These are phyloP conservation scores for Chanos chanos DNA, from an alignment of 2,797 vertebrate species.

Conservation along the genomic window DNA sequence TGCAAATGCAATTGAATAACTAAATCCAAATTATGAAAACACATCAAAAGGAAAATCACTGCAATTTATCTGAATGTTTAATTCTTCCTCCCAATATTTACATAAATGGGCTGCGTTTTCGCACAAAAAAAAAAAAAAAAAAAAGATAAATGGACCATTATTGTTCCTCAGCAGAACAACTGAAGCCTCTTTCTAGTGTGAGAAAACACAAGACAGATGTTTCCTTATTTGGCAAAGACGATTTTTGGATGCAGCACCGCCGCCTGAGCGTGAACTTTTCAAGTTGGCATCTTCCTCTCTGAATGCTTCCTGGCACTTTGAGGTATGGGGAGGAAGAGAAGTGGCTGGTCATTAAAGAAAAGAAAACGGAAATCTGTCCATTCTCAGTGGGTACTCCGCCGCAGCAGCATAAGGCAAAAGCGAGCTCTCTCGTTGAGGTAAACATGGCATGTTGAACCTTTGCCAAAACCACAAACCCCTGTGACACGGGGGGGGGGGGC, in stretches of 20 bases:
- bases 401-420: conserved; percentile 47
- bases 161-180: conserved; percentile 35
- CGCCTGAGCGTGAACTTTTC: conserved; percentile 50
- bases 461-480: conserved; percentile 60
- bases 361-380: conserved; percentile 47
- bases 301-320: conserved; percentile 46
- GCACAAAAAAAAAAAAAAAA: conserved; percentile 1
- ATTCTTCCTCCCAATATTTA: background rate
- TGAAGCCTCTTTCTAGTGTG: conserved; percentile 6
- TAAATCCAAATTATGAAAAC: too few species aligned
- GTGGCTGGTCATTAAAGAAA: conserved; percentile 35
- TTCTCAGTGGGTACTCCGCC: conserved; percentile 48
- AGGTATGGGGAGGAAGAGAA: conserved; percentile 37
- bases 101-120: background rate
- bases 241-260: conserved; percentile 35
- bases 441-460: conserved; percentile 50
- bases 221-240: conserved; percentile 69
- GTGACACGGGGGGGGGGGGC: conserved; percentile 44
- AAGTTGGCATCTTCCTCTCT: conserved; percentile 59
- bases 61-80: conserved; percentile 7
- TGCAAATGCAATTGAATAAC: too few species aligned
- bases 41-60: background rate
- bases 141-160: background rate
- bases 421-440: conserved; percentile 49
- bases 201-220: conserved; percentile 60